Evolutionary conservation across 2,797 vertebrate genomes (phyloP).

Genomic region (Mormyrus hasselquistii): DNA sequence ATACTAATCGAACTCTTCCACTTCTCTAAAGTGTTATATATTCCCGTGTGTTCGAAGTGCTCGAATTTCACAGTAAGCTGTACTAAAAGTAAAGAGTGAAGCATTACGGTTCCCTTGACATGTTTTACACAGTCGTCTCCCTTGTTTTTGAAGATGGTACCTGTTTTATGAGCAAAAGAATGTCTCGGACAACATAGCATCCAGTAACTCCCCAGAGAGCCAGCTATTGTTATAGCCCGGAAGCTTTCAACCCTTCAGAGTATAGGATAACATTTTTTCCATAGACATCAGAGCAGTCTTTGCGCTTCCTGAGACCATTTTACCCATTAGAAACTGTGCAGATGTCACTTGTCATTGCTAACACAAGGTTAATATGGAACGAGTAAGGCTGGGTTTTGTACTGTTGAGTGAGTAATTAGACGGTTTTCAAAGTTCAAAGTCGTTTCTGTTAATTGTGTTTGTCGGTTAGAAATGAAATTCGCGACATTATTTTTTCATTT

Average conservation of each 20-base stretch:
- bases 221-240: conserved; percentile 59
- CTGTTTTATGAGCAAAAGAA: conserved; percentile 51
- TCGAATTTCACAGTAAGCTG: conserved; percentile 46
- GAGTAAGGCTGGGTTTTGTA: neutral
- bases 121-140: conserved; percentile 37
- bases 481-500: neutral
- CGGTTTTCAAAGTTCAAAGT: neutral
- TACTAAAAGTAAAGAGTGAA: conserved; percentile 19
- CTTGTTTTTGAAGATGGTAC: conserved; percentile 45
- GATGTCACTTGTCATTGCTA: conserved; percentile 3
- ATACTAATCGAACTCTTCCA: conserved; percentile 25
- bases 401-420: neutral
- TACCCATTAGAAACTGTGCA: neutral
- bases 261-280: conserved; percentile 64
- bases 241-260: conserved; percentile 62
- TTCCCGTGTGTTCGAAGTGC: conserved; percentile 57
- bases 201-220: conserved; percentile 64
- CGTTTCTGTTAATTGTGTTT: neutral
- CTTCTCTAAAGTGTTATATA: conserved; percentile 37
- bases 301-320: neutral
- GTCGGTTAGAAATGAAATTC: neutral
- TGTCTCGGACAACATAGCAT: conserved; percentile 59
- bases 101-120: conserved; percentile 45
- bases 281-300: conserved; percentile 7
- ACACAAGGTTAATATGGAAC: neutral